phyloP scores from a whole-genome alignment of 1,140 invertebrate species.

The Manduca sexta region DNA sequence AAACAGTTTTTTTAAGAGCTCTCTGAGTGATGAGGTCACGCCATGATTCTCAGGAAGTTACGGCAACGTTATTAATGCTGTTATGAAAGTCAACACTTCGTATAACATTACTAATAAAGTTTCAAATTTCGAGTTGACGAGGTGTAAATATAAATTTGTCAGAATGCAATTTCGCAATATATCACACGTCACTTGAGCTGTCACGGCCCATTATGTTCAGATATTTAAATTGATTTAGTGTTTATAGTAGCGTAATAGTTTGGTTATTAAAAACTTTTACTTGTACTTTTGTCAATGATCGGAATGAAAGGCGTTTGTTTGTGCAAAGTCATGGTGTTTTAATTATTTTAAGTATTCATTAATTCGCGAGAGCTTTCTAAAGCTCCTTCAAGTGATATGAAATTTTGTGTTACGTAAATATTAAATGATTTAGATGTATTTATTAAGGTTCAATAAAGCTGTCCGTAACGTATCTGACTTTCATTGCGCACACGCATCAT shows the following conservation, averaged over 20 bases:
- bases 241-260: conserved; percentile 23
- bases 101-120: no score
- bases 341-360: conserved; percentile 39
- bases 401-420: conserved; percentile 23
- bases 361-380: conserved; percentile 37
- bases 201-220: conserved; percentile 13
- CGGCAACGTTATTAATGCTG: conserved; percentile 21
- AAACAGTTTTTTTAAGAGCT: conserved; percentile 27
- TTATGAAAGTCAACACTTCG: conserved; percentile 12
- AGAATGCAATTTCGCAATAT: conserved; percentile 19
- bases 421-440: conserved; percentile 20
- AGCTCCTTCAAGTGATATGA: conserved; percentile 9
- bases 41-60: conserved; percentile 14
- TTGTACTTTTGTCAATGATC: conserved; percentile 9
- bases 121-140: not conserved
- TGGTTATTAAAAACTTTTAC: conserved; percentile 5
- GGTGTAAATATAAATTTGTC: conserved; percentile 14
- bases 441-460: conserved; percentile 4
- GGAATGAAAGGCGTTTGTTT: conserved; percentile 16
- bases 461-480: no score
- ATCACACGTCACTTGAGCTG: conserved; percentile 26
- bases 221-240: conserved; percentile 23
- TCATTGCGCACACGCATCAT: no score
- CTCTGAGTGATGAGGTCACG: conserved; percentile 34
- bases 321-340: conserved; percentile 32